Evolutionary conservation across 2,888 invertebrate genomes (phyloP).

Genomic region (Stomorhina lunata): DNA sequence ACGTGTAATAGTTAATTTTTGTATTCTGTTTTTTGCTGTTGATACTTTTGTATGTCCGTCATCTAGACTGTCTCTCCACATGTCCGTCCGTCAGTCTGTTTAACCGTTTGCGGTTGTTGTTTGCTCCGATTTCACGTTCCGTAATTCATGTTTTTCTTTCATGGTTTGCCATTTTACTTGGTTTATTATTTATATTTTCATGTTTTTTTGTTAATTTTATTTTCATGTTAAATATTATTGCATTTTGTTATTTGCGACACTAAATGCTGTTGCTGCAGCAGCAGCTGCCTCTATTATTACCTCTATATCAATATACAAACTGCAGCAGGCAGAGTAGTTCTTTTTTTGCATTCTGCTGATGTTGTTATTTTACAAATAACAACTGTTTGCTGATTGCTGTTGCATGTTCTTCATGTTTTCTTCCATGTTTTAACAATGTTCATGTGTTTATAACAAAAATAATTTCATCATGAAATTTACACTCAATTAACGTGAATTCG

Average conservation of each 20-base stretch:
- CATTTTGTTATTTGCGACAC: conserved; percentile 28
- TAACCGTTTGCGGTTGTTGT: background rate
- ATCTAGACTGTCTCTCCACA: too few species aligned
- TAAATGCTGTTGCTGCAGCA: background rate
- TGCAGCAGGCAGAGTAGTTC: too few species aligned
- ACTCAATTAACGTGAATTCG: conserved; percentile 73
- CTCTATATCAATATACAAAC: too few species aligned
- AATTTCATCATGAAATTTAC: conserved; percentile 71
- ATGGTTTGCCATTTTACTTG: too few species aligned
- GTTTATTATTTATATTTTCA: conserved; percentile 42
- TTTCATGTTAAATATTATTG: conserved; percentile 34
- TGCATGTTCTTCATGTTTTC: conserved; percentile 65
- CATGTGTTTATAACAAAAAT: conserved; percentile 34
- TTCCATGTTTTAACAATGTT: conserved; percentile 61
- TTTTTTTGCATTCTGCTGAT: conserved; percentile 2
- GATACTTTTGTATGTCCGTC: background rate
- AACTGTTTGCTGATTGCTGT: conserved; percentile 66
- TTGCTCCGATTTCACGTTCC: conserved; percentile 14
- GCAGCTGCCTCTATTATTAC: background rate
- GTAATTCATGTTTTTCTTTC: background rate
- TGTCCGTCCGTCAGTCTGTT: background rate
- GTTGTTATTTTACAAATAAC: conserved; percentile 60
- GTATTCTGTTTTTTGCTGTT: conserved; percentile 1
- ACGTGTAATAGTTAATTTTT: conserved; percentile 61
- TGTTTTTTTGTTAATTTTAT: background rate